Conservation (phyloP, 1,140 invertebrate species). For the Asobara japonica region DNA sequence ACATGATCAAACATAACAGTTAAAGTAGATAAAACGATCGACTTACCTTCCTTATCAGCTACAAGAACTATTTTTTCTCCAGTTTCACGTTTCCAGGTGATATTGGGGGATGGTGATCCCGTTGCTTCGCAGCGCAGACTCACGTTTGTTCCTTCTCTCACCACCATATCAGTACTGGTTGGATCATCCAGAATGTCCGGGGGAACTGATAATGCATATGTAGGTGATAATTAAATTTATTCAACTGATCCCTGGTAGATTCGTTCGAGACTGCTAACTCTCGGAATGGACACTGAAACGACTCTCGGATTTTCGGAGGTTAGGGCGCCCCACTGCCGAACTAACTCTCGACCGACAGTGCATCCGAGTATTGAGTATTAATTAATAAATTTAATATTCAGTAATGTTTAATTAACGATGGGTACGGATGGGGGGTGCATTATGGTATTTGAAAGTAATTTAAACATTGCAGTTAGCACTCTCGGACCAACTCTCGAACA, state of each 20-base stretch:
- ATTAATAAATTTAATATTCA: too few species aligned
- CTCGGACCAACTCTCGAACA: too few species aligned
- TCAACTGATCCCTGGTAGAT: background rate
- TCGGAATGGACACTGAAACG: too few species aligned
- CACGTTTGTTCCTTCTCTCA: conserved; percentile 85
- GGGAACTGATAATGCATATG: conserved; percentile 73
- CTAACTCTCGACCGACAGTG: too few species aligned
- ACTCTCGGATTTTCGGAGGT: too few species aligned
- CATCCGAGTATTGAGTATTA: too few species aligned
- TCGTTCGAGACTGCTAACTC: background rate
- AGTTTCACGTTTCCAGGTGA: conserved; percentile 85
- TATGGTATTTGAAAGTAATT: too few species aligned
- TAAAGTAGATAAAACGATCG: background rate
- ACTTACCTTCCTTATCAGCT: conserved; percentile 71
- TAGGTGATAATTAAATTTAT: background rate
- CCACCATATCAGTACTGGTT: conserved; percentile 87
- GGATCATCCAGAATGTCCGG: conserved; percentile 87
- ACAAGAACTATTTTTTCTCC: conserved; percentile 73
- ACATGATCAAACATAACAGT: background rate
- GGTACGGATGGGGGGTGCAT: too few species aligned
- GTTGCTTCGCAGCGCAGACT: conserved; percentile 82
- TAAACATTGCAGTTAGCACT: too few species aligned
- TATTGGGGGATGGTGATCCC: conserved; percentile 82
- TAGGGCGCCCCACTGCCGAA: too few species aligned
- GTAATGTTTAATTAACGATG: too few species aligned